Evolutionary conservation across 2,113 vertebrate genomes (phyloP), one percentile per base, ranked within the genome.

Genomic region (Grus americana): DNA sequence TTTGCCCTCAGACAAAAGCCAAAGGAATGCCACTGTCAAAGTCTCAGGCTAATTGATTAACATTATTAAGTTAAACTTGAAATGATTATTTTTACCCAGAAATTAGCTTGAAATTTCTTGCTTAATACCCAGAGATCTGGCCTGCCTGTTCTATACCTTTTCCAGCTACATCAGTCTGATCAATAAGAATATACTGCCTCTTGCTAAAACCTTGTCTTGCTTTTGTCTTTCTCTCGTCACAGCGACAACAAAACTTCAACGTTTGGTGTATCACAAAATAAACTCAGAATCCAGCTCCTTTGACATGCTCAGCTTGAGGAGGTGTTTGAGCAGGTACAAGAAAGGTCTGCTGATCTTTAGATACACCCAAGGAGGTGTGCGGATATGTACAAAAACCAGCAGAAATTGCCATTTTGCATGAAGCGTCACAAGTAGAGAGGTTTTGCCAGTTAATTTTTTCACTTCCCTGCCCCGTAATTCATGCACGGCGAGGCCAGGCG

Each of bases 171-270:
- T 9, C 50, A 57, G 18, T 13, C 23, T 50, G 24, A 50, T 38
- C 38, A 36, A 46, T 1, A 42, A 36, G 4, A 67, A 22, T 7
- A 38, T 20, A 30, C 68, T 49, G 11, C 14, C 30, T 65, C 0
- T 57, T 88, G 46, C 62, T 73, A 63, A 76, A 93, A 38, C 13
- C 6, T 26, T 15, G 8, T 1, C 19, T 52, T 19, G 18, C 6
- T 91, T 83, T 73, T 34, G 15, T 29, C 14, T 76, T 72, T 65
- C 7, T 52, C 57, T 47, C 38, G 9, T 19, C 20, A 26, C 13
- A 55, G 42, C 0, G 0, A 75, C 13, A 24, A 21, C 2, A 47
- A 68, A 78, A 50, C 2, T 1, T 30, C 5, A 7, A 12, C 5
- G 14, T 22, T 57, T 44, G 27, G 7, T 61, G 15, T 4, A 10